Percentiles rank a stretch among this genome's conserved stretches.
Evolutionary conservation across 2,888 invertebrate genomes (phyloP).

Genomic region (Drosophila falleni): DNA sequence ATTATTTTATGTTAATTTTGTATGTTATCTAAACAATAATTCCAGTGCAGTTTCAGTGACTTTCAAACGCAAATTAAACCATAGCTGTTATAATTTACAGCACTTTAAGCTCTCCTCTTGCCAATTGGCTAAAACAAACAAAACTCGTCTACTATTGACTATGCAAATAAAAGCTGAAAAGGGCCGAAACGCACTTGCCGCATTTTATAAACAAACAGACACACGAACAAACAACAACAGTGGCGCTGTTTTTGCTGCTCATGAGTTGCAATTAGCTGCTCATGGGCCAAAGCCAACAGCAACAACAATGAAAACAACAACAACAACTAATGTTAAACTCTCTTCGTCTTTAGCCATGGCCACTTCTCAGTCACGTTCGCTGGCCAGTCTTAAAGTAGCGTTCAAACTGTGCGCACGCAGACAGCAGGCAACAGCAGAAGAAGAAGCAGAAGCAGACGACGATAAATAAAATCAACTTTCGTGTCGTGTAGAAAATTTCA

Average conservation of each 20-base stretch:
- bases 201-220: conserved; percentile 55
- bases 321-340: conserved; percentile 38
- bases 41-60: neutral
- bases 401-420: conserved; percentile 70
- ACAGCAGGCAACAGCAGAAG: conserved; percentile 28
- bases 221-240: conserved; percentile 13
- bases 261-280: conserved; percentile 61
- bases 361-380: conserved; percentile 48
- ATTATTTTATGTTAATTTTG: neutral
- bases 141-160: conserved; percentile 5
- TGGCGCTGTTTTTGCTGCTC: conserved; percentile 17
- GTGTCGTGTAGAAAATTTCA: conserved; percentile 52
- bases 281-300: conserved; percentile 32
- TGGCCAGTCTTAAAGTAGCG: conserved; percentile 70
- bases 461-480: conserved; percentile 64
- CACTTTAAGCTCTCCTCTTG: conserved; percentile 1
- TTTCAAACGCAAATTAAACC: conserved; percentile 11
- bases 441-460: conserved; percentile 15
- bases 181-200: conserved; percentile 30
- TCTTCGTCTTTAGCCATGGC: conserved; percentile 41
- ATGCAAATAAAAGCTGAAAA: conserved; percentile 15
- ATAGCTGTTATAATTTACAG: conserved; percentile 20
- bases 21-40: neutral
- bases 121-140: conserved; percentile 34
- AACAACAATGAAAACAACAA: conserved; percentile 3